Base-by-base conservation (phyloP, 2,888 invertebrate species). In the Andrena marginata region DNA sequence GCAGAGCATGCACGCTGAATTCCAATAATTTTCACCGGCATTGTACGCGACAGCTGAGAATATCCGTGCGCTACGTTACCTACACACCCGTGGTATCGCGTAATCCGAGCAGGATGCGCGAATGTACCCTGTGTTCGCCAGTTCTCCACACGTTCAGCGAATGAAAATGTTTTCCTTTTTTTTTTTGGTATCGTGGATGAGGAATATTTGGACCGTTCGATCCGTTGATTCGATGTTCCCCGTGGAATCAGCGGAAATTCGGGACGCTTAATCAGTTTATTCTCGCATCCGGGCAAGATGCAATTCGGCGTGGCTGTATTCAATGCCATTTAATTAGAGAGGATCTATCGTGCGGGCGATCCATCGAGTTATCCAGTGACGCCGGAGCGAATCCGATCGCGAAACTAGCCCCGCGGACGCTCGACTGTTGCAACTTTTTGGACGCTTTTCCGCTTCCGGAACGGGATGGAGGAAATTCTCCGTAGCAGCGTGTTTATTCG, bases 401-500 rank as follows among this genome's bases (percentile, higher is more conserved):
- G 51, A 60, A 16, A 60, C 56, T 6, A 23, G 8, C 20, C 54
- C 54, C 23, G 20, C 20, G 20, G 20, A 20, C 8, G 56, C 10
- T 10, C 23, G 4, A 20, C 2, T 51, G 31, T 76, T 70, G 65
- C 65, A 35, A 42, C 60, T 65, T 71, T 33, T 16, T 6, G 16
- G 16, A 20, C 64, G 63, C 7, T 60, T 59, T 5, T 48, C 31
- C 23, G 13, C 23, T 51, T 49, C 23, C 51, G 79, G 49, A 64
- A 68, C 23, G 33, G 20, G 23, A 6, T 59, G 54, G n/a, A 29
- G n/a, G 2, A 42, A 81, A 64, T 59, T 84, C 71, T 60, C 51
- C 35, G 42, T 8, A 33, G 59, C 49, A 69, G 56, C 62, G 31
- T 81, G 79, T 81, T 81, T 80, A 81, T 80, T 81, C 80, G 56